These are phyloP conservation scores for Armadillidium nasatum DNA, from an alignment of 1,140 invertebrate species.

Conservation along the genomic window DNA sequence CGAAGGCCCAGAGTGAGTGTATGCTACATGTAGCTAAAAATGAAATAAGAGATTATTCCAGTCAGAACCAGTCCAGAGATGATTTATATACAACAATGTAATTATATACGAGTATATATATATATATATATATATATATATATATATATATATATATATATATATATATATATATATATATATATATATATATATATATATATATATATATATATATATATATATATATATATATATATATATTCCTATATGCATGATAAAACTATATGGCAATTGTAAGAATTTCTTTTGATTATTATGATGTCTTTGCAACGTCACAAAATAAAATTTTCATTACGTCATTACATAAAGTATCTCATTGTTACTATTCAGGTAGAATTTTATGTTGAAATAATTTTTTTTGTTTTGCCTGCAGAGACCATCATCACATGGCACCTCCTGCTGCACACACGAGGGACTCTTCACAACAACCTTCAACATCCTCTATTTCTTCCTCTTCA, in stretches of 20 bases:
- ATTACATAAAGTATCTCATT: too few relatives aligned
- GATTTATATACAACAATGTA: slow-evolving; percentile 21
- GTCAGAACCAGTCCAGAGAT: slow-evolving; percentile 31
- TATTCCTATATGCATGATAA: too few relatives aligned
- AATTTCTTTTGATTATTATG: too few relatives aligned
- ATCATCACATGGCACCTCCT: slow-evolving; percentile 41
- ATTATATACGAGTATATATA: too few relatives aligned
- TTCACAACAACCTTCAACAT: neutral
- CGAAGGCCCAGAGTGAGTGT: slow-evolving; percentile 79
- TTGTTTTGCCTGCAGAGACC: slow-evolving; percentile 20
- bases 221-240: slow-evolving; percentile 4
- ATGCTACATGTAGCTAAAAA: slow-evolving; percentile 51
- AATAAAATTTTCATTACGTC: too few relatives aligned
- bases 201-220: slow-evolving; percentile 23
- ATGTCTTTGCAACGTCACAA: too few relatives aligned
- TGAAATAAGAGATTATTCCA: slow-evolving; percentile 35
- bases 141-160: slow-evolving; percentile 8
- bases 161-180: slow-evolving; percentile 29
- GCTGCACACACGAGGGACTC: slow-evolving; percentile 23
- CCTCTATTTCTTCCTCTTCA: slow-evolving; percentile 1
- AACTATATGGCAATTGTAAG: too few relatives aligned
- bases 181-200: slow-evolving; percentile 30
- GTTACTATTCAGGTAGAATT: too few relatives aligned
- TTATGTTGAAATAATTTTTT: too few relatives aligned
- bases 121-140: slow-evolving; percentile 19